Evolutionary conservation across 2,113 vertebrate genomes (phyloP).

Genomic region (Anguilla japonica): DNA sequence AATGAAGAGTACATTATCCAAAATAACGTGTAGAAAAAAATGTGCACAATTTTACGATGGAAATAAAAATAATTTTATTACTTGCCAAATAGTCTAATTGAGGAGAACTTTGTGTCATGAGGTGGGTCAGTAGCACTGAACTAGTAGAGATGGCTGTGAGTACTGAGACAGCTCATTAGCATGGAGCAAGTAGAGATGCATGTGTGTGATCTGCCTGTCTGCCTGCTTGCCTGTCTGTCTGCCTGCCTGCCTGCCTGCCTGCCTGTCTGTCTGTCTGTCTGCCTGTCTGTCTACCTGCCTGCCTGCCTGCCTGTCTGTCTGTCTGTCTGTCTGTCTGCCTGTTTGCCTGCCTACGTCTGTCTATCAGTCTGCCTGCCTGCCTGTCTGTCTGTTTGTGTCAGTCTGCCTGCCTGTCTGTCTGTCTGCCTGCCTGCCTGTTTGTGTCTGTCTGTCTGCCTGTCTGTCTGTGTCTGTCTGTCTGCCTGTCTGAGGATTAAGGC

Average conservation of each 20-base stretch:
- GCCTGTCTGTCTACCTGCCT: slow-evolving; percentile 35
- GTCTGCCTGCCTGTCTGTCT: too few relatives aligned
- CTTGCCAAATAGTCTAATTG: too few relatives aligned
- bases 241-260: slow-evolving; percentile 38
- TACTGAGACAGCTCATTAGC: background rate
- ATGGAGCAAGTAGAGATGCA: background rate
- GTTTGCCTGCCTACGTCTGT: background rate
- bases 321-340: slow-evolving; percentile 39
- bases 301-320: slow-evolving; percentile 35
- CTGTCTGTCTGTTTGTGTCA: too few relatives aligned
- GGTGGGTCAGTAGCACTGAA: too few relatives aligned
- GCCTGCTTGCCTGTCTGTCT: slow-evolving; percentile 35
- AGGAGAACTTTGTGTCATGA: too few relatives aligned
- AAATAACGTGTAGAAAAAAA: too few relatives aligned
- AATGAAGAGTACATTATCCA: too few relatives aligned
- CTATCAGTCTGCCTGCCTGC: too few relatives aligned
- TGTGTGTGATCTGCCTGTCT: slow-evolving; percentile 31
- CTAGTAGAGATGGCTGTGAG: background rate
- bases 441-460: too few relatives aligned
- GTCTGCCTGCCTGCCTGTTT: too few relatives aligned
- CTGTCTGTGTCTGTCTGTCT: slow-evolving; percentile 13
- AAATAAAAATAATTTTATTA: too few relatives aligned
- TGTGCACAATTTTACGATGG: too few relatives aligned
- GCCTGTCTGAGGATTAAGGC: slow-evolving; percentile 17
- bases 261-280: slow-evolving; percentile 36